Percentiles rank a stretch among this genome's conserved stretches.
Conservation (phyloP, 2,113 vertebrate genomes). For the Raphicerus campestris region DNA sequence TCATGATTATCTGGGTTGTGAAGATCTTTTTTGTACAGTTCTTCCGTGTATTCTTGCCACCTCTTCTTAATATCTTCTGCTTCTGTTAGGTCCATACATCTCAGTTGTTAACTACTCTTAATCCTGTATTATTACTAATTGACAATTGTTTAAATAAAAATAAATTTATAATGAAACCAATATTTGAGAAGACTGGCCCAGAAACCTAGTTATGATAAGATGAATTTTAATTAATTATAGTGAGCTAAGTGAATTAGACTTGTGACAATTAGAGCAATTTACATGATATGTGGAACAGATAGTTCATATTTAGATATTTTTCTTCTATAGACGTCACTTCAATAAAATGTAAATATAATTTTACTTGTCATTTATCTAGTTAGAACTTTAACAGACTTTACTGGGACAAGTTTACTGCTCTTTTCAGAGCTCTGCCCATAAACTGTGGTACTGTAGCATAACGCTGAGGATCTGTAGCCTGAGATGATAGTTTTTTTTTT, state of each 20-base stretch:
- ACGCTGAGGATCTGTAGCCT: not conserved
- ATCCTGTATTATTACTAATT: slow-evolving; percentile 36
- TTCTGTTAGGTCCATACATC: not conserved
- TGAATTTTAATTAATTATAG: slow-evolving; percentile 27
- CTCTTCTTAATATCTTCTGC: too few relatives aligned
- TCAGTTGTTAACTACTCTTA: slow-evolving; percentile 5
- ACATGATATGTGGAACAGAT: not conserved
- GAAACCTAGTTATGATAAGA: slow-evolving; percentile 22
- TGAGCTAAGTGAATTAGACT: slow-evolving; percentile 11
- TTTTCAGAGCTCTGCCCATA: not conserved
- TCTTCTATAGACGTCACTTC: slow-evolving; percentile 20
- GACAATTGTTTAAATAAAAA: slow-evolving; percentile 59
- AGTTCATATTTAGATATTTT: slow-evolving; percentile 19
- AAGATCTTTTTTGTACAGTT: too few relatives aligned
- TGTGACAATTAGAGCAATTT: not conserved
- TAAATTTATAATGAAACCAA: slow-evolving; percentile 50
- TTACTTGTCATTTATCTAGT: slow-evolving; percentile 2
- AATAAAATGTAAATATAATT: slow-evolving; percentile 34
- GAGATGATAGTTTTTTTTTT: not conserved
- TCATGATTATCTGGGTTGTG: too few relatives aligned
- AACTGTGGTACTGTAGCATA: not conserved
- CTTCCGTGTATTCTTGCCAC: too few relatives aligned
- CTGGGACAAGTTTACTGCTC: not conserved
- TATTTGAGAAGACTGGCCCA: slow-evolving; percentile 20
- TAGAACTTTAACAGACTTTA: not conserved